Evolutionary conservation across 2,113 vertebrate species (phyloP).

Genomic region (Sus scrofa): DNA sequence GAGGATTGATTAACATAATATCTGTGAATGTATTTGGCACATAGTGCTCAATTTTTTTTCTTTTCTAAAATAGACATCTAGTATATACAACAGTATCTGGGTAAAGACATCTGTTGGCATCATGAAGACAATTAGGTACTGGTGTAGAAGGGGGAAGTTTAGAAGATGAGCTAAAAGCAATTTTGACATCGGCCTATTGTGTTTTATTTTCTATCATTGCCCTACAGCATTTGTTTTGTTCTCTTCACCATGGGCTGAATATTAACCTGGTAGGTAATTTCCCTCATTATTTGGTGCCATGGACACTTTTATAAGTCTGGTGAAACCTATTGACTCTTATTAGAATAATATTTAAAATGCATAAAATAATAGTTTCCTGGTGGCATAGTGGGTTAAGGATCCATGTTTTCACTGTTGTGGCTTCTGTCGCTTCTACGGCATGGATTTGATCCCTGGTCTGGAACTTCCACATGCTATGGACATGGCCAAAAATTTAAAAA

Average conservation of each 20-base stretch:
- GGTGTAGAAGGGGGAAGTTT: not conserved
- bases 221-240: not conserved
- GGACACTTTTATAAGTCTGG: not conserved
- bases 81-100: not conserved
- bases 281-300: not conserved
- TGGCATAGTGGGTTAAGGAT: no score
- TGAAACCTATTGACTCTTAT: not conserved
- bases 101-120: not conserved
- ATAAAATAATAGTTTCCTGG: not conserved
- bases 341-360: not conserved
- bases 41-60: not conserved
- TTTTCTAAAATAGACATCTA: not conserved
- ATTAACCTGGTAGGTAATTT: not conserved
- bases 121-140: not conserved
- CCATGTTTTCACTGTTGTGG: no score
- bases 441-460: no score
- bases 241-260: not conserved
- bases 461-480: no score
- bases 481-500: no score
- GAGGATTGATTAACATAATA: not conserved
- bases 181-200: not conserved
- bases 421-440: no score
- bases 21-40: not conserved
- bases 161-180: not conserved
- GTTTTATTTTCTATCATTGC: not conserved